Evolutionary conservation across 2,888 invertebrate species (phyloP).

Genomic region (Thereva unica): DNA sequence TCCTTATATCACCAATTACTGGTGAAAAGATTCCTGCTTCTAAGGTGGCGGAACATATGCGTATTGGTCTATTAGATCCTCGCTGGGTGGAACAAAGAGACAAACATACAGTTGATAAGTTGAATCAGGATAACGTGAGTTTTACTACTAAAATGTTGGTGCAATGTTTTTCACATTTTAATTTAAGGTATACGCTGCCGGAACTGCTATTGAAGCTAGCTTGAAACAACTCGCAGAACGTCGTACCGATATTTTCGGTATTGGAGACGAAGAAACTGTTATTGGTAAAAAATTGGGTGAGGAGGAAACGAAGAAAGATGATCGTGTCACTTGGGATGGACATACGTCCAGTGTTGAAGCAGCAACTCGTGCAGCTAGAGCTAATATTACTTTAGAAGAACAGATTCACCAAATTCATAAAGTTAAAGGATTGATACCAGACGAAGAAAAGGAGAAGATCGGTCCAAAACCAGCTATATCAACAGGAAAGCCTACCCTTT

Average conservation of each 20-base stretch:
- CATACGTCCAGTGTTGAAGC: constrained; percentile 97
- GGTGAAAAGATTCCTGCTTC: constrained; percentile 96
- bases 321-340: constrained; percentile 97
- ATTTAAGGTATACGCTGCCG: constrained; percentile 54
- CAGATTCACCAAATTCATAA: constrained; percentile 98
- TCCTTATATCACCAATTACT: constrained; percentile 96
- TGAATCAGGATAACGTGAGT: constrained; percentile 76
- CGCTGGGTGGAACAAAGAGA: constrained; percentile 98
- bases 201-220: constrained; percentile 93
- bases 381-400: constrained; percentile 94
- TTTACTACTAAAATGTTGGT: constrained; percentile 12
- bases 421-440: constrained; percentile 87
- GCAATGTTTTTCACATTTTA: neutral
- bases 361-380: constrained; percentile 89
- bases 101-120: constrained; percentile 88
- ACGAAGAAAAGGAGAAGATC: constrained; percentile 96
- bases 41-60: constrained; percentile 97
- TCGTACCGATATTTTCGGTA: constrained; percentile 99
- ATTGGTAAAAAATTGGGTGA: constrained; percentile 98
- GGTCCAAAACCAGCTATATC: constrained; percentile 80
- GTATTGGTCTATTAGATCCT: constrained; percentile 93
- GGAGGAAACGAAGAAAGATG: constrained; percentile 82
- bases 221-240: constrained; percentile 95
- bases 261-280: constrained; percentile 97
- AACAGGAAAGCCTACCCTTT: constrained; percentile 55